Base-by-base conservation (phyloP, 2,888 invertebrate species). In the Pardosa pseudoannulata region DNA sequence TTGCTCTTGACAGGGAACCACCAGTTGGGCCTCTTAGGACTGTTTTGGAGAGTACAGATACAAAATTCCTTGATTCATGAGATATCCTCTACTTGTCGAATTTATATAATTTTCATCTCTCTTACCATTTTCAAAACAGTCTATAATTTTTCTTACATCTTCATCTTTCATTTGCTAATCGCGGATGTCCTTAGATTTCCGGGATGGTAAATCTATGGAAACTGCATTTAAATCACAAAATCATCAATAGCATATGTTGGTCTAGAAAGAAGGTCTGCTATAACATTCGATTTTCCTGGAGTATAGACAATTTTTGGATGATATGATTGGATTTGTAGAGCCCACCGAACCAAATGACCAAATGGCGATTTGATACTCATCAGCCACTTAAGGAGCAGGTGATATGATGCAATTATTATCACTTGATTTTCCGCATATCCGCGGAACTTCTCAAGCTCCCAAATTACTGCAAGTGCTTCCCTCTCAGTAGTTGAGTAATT, bases 331-430 rank as follows among this genome's bases (percentile, higher is more conserved):
- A 67, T 67, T 32, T 67, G 67, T n/a, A 67, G 31, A 3, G 67
- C 32, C 5, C 67, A 29, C 31, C 31, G 11, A 32, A 16, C 67
- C 16, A 67, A 67, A 7, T n/a, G 1, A 2, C 31, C 31, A 5
- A 19, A 13, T 27, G 32, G 67, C 5, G 67, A 31, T 1, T 16
- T 67, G n/a, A 67, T 31, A 41, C 16, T 71, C 71, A 71, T 71
- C 5, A 71, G 11, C 67, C 31, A 67, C n/a, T 67, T 67, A 16
- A 67, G 31, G 6, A 19, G 11, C 31, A 31, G 31, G 7, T 29
- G 67, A 9, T 31, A 16, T n/a, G 67, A 67, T 67, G 67, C n/a
- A 16, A 16, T 32, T 5, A 1, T 67, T 31, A 29, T 31, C 11
- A 5, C 31, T 31, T 9, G 1, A 32, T 19, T n/a, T n/a, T 27